Conservation (phyloP, 2,888 invertebrate genomes). For the Calliopum simillimum region DNA sequence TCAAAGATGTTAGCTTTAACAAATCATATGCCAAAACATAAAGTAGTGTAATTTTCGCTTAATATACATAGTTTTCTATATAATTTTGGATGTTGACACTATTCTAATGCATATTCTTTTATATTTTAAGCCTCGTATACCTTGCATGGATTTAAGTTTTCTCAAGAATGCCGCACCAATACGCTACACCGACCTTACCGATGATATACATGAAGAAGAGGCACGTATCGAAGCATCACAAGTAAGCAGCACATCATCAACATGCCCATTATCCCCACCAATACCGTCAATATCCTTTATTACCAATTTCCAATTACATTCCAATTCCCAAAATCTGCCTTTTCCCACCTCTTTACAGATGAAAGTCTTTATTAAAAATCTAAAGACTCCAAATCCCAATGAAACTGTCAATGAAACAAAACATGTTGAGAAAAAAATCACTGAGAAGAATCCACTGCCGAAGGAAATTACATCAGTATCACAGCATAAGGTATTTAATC, state of each 20-base stretch:
- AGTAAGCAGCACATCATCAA: conserved; percentile 8
- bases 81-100: not conserved
- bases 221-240: conserved; percentile 8
- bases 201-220: conserved; percentile 36
- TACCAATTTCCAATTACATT: not conserved
- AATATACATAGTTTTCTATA: no score
- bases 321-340: not conserved
- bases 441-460: not conserved
- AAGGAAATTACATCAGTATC: not conserved
- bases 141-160: conserved; percentile 39
- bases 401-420: not conserved
- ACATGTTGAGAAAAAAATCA: not conserved
- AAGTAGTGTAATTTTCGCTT: no score
- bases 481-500: no score
- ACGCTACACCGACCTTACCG: conserved; percentile 42
- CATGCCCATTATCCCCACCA: not conserved
- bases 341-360: conserved; percentile 30
- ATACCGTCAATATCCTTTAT: not conserved
- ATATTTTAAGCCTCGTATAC: conserved; percentile 32
- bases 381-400: not conserved
- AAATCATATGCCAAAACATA: no score
- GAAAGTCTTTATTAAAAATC: conserved; percentile 33
- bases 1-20: no score
- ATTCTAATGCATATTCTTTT: not conserved
- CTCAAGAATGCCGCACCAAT: conserved; percentile 39